Conservation (phyloP, 1,140 invertebrate species). For the Trichomalopsis sarcophagae region DNA sequence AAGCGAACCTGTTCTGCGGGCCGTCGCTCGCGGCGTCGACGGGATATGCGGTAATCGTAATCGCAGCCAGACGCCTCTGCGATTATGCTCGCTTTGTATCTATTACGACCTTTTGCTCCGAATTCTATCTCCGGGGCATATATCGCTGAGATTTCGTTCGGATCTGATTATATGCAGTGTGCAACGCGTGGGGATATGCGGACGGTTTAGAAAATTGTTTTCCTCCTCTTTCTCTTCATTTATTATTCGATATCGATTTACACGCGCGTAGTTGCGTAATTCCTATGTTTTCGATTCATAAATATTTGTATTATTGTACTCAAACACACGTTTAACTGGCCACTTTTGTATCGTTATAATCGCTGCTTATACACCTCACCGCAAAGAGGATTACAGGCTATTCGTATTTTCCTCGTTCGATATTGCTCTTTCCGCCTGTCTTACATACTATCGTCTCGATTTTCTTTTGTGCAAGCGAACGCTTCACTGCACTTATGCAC, state of each 20-base stretch:
- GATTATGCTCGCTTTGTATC: slow-evolving; percentile 3
- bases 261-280: no score
- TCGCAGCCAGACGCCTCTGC: not conserved
- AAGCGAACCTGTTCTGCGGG: slow-evolving; percentile 32
- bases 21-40: not conserved
- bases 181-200: no score
- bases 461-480: not conserved
- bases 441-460: not conserved
- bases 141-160: not conserved
- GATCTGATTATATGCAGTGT: not conserved
- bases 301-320: not conserved
- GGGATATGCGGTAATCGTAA: slow-evolving; percentile 1
- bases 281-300: no score
- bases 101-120: not conserved
- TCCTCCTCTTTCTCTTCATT: no score
- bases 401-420: not conserved
- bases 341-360: not conserved
- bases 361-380: not conserved
- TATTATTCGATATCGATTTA: no score
- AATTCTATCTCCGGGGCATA: not conserved
- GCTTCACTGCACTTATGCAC: not conserved
- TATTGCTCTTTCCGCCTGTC: not conserved
- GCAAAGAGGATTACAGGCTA: not conserved
- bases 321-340: no score
- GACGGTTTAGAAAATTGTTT: no score